Evolutionary conservation across 2,888 invertebrate genomes (phyloP), one percentile per base, ranked within the genome.

Genomic region (Panopea generosa): DNA sequence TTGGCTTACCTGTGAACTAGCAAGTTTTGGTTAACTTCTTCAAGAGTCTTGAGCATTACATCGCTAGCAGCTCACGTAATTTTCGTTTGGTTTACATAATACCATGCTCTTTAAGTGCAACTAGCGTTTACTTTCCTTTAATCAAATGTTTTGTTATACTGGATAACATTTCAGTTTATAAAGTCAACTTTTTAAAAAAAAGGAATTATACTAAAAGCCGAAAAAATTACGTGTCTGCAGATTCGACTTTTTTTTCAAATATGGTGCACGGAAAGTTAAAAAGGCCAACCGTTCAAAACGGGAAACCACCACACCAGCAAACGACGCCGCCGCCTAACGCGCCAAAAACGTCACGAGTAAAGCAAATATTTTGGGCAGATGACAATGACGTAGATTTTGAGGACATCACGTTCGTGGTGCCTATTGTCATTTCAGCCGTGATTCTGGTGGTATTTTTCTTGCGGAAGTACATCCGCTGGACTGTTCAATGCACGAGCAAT

Each of bases 391-490:
- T 78, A 2, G 78, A 77, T 53, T 50, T 78, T 38, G 78, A 79
- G 70, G 76, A 82, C 56, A 57, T 79, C 24, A 78, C 86, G 22
- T 82, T 90, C 40, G 77, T 83, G 22, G 62, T 87, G 55, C 86
- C 88, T 2, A 86, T 87, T 18, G 47, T 89, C 27, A 56, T 89
- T 22, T 82, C 86, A 0, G 53, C 77, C 22, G 53, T 87, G 22
- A 70, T 90, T 16, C 70, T 90, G 26, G 57, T 80, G 22, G 56
- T 89, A 2, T 87, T 90, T 69, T 74, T 90, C 9, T 47, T 86
- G 16, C 77, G 90, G 16, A 77, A 86, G 62, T 89, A 88, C 59
- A 82, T 88, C 43, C 72, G 87, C n/a, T 88, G 88, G 86, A 80
- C 80, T 9, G 86, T 86, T 0, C 61, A 67, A 7, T 88, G 87